Evolutionary conservation across 2,888 invertebrate genomes (phyloP), one percentile per base, ranked within the genome.

Genomic region (Xestia sexstrigata): DNA sequence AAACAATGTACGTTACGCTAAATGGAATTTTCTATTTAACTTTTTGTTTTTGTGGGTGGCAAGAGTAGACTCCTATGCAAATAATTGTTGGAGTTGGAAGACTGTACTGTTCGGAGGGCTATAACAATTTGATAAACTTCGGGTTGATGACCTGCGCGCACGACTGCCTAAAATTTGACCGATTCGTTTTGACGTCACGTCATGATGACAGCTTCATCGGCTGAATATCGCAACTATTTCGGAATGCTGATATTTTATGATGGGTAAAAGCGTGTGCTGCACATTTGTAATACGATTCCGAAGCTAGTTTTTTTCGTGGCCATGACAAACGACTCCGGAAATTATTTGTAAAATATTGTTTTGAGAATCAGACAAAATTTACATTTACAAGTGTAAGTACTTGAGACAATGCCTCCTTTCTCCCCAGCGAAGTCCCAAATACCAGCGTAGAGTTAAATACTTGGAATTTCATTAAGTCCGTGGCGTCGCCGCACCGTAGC

Each of bases 111-210:
- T 87, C 82, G 84, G 88, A 90, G 92, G 93, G 93, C 92, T 92
- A 91, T 91, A 94, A 91, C 91, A 92, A 92, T 93, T 94, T 93
- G 92, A 95, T 95, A 95, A 70, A 95, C 91, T 95, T 92, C 93
- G 95, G 96, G 95, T 96, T 93, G 91, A 91, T 88, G 94, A 94
- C 93, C 92, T 93, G 91, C 90, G 93, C 94, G 94, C 95, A 95
- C 95, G 95, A 95, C 94, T 93, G 90, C 89, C 90, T 91, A 89
- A 93, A 92, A 94, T 95, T 94, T 93, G 90, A 92, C 87, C 89
- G 89, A 90, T 89, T 94, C 90, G 91, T 94, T 94, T 93, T 93
- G 93, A 92, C 79, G 78, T 79, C 78, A 70, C 66, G 62, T 82
- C 70, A 76, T 70, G 70, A 87, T 78, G 81, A 84, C 80, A 78